Base-by-base conservation (phyloP, 2,888 invertebrate genomes). In the Ypsolopha scabrella region DNA sequence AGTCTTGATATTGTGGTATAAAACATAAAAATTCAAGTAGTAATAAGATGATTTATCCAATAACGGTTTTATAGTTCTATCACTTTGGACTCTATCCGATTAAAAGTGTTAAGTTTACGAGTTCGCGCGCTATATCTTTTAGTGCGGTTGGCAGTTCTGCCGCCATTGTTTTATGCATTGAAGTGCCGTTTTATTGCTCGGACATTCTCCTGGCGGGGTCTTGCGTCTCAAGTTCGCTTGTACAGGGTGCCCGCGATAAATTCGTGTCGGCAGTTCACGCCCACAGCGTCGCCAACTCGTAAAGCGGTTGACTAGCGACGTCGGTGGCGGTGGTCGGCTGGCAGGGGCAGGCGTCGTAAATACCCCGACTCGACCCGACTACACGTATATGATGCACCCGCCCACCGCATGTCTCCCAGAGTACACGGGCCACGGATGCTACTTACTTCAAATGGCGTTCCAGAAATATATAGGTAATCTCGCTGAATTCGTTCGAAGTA, bases 181-280 rank as follows among this genome's bases (percentile, higher is more conserved):
- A 70, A 75, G 72, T 75, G 70, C 64, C 64, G 65, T 74, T 80
- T 80, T 79, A 79, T 76, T 70, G 71, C 64, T 68, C 55, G 67
- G 66, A 65, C 65, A 66, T 55, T 61, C 60, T 60, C n/a, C 13
- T 24, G 44, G 39, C 13, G 51, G 47, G 34, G 51, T 34, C 63
- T 63, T 63, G 63, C 60, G 63, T 65, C 64, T 65, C 57, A 57
- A 63, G 67, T 61, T 56, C 61, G 11, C 61, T 60, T 60, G 64
- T 68, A 65, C 67, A 71, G 51, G 68, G 61, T 62, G 68, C 63
- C 63, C 54, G 65, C 67, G 65, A 76, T 80, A 77, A 80, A 80
- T 80, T 71, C 63, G 64, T 59, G 65, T 67, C 62, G 60, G 60
- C 60, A 62, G 65, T 65, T 65, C 68, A 68, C 76, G 71, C 75